Percentiles rank a stretch among this genome's conserved stretches.
Conservation (phyloP, 2,888 invertebrate species). For the Panopea generosa region DNA sequence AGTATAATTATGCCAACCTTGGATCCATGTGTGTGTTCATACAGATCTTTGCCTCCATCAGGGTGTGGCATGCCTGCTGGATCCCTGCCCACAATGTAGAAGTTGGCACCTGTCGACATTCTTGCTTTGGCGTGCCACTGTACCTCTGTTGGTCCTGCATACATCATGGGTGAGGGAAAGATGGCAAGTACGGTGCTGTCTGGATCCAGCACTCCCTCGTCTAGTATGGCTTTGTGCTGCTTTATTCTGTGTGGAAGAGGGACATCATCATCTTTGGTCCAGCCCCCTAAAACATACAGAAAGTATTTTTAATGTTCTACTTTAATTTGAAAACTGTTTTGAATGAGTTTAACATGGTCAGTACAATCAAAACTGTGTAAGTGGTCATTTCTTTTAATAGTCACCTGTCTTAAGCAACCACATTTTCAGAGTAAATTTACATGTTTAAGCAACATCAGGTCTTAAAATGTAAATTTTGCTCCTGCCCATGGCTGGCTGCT, state of each 20-base stretch:
- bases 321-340: no score
- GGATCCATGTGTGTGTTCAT: constrained; percentile 96
- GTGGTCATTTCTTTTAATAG: no score
- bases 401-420: no score
- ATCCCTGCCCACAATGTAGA: constrained; percentile 99
- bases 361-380: no score
- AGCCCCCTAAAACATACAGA: constrained; percentile 89
- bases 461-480: no score
- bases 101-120: constrained; percentile 98
- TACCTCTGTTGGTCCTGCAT: constrained; percentile 99
- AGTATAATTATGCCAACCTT: no score
- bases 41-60: constrained; percentile 92
- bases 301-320: no score
- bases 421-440: no score
- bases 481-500: no score
- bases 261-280: constrained; percentile 99
- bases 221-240: constrained; percentile 96
- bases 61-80: constrained; percentile 99
- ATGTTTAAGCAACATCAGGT: no score
- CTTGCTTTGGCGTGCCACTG: constrained; percentile 97
- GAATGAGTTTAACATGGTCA: no score
- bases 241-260: constrained; percentile 95
- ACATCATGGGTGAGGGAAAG: constrained; percentile 99
- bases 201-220: constrained; percentile 91
- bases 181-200: constrained; percentile 96